phyloP scores from a whole-genome alignment of 2,888 invertebrate genomes.

The Agrilus cyanescens region DNA sequence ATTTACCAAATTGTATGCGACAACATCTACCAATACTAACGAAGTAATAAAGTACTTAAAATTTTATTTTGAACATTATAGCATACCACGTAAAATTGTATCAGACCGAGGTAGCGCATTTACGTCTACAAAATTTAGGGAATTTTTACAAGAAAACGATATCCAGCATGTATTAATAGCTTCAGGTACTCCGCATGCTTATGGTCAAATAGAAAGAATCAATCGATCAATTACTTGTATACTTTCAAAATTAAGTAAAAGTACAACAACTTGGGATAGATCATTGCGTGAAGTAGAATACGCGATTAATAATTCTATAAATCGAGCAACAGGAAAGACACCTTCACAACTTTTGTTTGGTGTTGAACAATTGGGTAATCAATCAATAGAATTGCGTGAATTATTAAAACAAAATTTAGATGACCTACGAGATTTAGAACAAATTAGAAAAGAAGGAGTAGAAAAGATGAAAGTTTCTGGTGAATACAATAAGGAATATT shows the following conservation, averaged over 20 bases:
- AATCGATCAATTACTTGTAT: background rate
- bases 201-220: slow-evolving; percentile 16
- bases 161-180: slow-evolving; percentile 18
- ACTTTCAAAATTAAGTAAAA: too few species aligned
- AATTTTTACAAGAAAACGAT: slow-evolving; percentile 12
- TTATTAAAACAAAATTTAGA: too few species aligned
- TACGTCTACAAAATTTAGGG: slow-evolving; percentile 15
- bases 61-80: slow-evolving; percentile 16
- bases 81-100: slow-evolving; percentile 15
- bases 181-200: slow-evolving; percentile 15
- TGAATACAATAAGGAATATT: slow-evolving; percentile 9
- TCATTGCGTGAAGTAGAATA: too few species aligned
- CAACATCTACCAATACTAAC: slow-evolving; percentile 12
- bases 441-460: slow-evolving; percentile 6
- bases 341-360: slow-evolving; percentile 11
- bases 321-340: slow-evolving; percentile 7
- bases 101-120: slow-evolving; percentile 18
- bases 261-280: too few species aligned
- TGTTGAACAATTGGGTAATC: slow-evolving; percentile 7
- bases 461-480: slow-evolving; percentile 12
- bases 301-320: slow-evolving; percentile 7
- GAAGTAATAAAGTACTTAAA: slow-evolving; percentile 14
- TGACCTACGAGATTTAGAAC: slow-evolving; percentile 2
- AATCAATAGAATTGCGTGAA: background rate
- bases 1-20: slow-evolving; percentile 17